Conservation (phyloP, 2,888 invertebrate genomes). For the Ectemnius continuus region DNA sequence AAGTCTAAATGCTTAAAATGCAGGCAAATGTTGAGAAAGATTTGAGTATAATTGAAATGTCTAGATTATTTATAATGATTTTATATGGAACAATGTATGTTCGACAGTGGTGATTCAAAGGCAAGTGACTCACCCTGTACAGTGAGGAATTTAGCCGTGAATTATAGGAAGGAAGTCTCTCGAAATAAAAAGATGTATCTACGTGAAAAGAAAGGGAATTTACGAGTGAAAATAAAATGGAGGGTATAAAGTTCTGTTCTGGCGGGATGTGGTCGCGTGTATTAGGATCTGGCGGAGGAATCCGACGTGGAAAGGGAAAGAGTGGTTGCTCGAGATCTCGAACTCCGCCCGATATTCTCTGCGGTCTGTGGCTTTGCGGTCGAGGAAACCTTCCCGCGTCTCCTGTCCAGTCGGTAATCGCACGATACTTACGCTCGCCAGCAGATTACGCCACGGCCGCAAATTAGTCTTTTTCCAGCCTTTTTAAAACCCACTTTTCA, state of each 20-base stretch:
- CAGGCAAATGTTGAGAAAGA: no score
- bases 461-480: conserved; percentile 34
- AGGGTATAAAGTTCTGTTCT: background rate
- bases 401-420: conserved; percentile 56
- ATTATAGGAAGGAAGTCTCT: no score
- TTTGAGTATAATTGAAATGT: no score
- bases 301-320: conserved; percentile 16
- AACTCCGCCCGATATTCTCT: conserved; percentile 44
- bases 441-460: conserved; percentile 56
- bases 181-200: no score
- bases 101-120: no score
- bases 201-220: no score
- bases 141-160: no score
- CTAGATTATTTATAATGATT: no score
- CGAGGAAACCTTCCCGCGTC: conserved; percentile 29
- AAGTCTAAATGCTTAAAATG: no score
- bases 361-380: conserved; percentile 23
- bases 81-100: no score
- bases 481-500: background rate
- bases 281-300: conserved; percentile 22
- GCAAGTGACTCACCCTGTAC: no score
- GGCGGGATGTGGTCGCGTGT: conserved; percentile 19
- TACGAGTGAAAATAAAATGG: conserved; percentile 26
- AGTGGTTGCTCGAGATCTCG: conserved; percentile 47
- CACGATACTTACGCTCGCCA: conserved; percentile 51